Evolutionary conservation across 2,113 vertebrate genomes (phyloP).

Genomic region (Motacilla tschutschensis): DNA sequence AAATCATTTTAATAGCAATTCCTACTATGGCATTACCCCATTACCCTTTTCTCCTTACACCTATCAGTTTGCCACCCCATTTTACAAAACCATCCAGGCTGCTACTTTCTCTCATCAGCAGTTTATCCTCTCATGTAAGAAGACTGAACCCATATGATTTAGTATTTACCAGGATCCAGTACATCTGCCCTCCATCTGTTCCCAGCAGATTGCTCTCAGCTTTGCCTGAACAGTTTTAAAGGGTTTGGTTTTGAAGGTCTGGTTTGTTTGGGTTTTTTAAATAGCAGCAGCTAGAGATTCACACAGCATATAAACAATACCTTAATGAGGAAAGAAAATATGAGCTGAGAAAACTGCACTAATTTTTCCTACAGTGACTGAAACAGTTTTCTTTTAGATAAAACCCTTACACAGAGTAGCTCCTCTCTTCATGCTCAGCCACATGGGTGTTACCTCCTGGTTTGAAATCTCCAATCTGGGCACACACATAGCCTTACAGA

Average conservation of each 20-base stretch:
- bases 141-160: background rate
- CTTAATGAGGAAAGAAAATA: background rate
- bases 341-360: fast-evolving
- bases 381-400: background rate
- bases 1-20: background rate
- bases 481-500: background rate
- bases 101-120: background rate
- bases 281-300: background rate
- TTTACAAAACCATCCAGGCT: background rate
- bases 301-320: background rate
- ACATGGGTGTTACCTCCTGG: fast-evolving
- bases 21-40: background rate
- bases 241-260: background rate
- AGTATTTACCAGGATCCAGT: background rate
- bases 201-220: background rate
- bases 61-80: background rate
- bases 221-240: background rate
- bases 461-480: background rate
- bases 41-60: background rate
- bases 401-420: background rate
- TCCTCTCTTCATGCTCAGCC: background rate
- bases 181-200: slow-evolving; percentile 7
- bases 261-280: background rate
- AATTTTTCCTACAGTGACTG: background rate
- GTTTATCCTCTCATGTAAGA: background rate